Evolutionary conservation across 2,888 invertebrate genomes (phyloP), one percentile per base, ranked within the genome.

Genomic region (Artemia sinica): DNA sequence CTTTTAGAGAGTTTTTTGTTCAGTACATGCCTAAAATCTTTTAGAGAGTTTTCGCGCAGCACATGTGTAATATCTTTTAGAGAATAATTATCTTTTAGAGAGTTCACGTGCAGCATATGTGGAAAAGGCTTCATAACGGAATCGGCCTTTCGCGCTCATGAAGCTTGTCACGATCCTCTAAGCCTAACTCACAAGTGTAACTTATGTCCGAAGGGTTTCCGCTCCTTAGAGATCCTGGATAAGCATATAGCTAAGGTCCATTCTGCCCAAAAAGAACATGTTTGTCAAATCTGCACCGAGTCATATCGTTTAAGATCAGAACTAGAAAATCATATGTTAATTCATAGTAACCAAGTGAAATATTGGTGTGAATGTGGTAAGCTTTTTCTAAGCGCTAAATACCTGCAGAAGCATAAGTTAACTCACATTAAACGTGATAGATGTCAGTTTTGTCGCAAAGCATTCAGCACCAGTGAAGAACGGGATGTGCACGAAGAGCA

Each of bases 341-440:
- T 58, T 28, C 63, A 58, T 28, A 58, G 14, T 28, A 58, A 58
- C 28, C n/a, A 28, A 8, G 63, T 58, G 10, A 58, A 58, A 58
- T 58, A 58, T 28, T 28, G 28, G 63, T 58, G 63, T 10, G 14
- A 58, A 8, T 58, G 63, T 28, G 63, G 63, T n/a, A 58, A 58
- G 28, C 63, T 58, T 9, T 58, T 58, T 28, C 63, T 58, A 10
- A 58, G 63, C 11, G 14, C 63, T 28, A n/a, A 28, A 8, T 58
- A 58, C 12, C 63, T 58, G 14, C 63, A 58, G 14, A 58, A 58
- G 63, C 63, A 58, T 58, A 58, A 58, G 63, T 28, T 58, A 10
- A 58, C 63, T 28, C 63, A 58, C 11, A n/a, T 58, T 9, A 58
- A 28, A 58, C 63, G 28, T 18, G 63, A 18, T 28, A n/a, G 63